Evolutionary conservation across 2,797 vertebrate species (phyloP).

Genomic region (Jordanella pulchra): DNA sequence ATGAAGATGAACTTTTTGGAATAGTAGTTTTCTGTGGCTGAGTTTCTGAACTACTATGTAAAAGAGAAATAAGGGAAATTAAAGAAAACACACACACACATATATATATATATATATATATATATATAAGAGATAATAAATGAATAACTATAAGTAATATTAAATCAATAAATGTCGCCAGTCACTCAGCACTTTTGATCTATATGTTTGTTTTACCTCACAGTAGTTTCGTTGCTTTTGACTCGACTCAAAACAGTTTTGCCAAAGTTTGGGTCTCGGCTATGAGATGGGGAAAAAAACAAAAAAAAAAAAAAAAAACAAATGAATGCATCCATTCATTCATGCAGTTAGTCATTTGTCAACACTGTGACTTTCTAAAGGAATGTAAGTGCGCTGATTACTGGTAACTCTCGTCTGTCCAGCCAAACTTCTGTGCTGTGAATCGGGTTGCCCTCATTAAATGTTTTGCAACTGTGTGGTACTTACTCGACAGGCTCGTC

Average conservation of each 20-base stretch:
- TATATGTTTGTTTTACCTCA: slow-evolving; percentile 71
- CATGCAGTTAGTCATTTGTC: slow-evolving; percentile 15
- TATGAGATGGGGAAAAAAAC: slow-evolving; percentile 71
- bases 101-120: too few relatives aligned
- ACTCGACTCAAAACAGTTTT: slow-evolving; percentile 77
- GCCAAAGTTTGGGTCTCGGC: slow-evolving; percentile 88
- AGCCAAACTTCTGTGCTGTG: background rate
- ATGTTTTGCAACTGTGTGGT: background rate
- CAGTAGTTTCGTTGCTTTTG: slow-evolving; percentile 79
- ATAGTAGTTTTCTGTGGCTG: slow-evolving; percentile 38
- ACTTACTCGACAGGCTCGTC: slow-evolving; percentile 79
- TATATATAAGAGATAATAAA: too few relatives aligned
- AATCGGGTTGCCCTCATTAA: background rate
- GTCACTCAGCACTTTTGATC: background rate
- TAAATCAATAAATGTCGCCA: too few relatives aligned
- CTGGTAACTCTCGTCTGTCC: slow-evolving; percentile 33
- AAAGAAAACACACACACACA: too few relatives aligned
- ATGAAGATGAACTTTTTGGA: slow-evolving; percentile 33
- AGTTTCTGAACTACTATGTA: slow-evolving; percentile 22
- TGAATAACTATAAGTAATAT: too few relatives aligned
- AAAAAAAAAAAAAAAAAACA: slow-evolving; percentile 10
- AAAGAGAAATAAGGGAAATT: background rate
- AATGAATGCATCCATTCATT: background rate
- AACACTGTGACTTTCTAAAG: slow-evolving; percentile 8
- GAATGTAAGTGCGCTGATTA: slow-evolving; percentile 22